Conservation (phyloP, 1,140 invertebrate species). For the Achatina immaculata region DNA sequence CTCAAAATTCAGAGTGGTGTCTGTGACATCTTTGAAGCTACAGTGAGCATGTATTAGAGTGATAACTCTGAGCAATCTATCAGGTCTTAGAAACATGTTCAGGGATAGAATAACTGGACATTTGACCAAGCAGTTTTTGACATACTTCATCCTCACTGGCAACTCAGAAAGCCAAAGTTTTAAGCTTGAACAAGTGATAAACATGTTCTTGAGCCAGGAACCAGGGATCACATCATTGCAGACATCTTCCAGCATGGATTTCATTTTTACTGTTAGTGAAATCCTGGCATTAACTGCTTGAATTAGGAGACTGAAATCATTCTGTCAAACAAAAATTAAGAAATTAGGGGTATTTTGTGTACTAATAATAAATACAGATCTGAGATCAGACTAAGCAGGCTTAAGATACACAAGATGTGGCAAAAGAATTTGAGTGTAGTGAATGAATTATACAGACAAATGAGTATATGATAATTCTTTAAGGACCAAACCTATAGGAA, state of each 20-base stretch:
- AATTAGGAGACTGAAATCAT: constrained; percentile 55
- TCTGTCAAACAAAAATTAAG: constrained; percentile 24
- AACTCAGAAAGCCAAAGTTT: constrained; percentile 56
- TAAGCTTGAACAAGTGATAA: constrained; percentile 51
- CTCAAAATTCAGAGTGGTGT: constrained; percentile 59
- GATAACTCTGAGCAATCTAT: constrained; percentile 61
- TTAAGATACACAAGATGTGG: too few species aligned
- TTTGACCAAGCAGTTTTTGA: constrained; percentile 47
- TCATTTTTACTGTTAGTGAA: constrained; percentile 43
- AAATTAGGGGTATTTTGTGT: background rate
- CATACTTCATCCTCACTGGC: constrained; percentile 40
- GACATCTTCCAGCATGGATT: constrained; percentile 50
- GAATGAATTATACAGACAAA: too few species aligned
- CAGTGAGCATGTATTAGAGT: constrained; percentile 62
- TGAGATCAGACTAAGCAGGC: background rate
- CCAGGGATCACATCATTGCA: constrained; percentile 54
- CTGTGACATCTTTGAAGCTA: constrained; percentile 61
- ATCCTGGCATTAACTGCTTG: constrained; percentile 51
- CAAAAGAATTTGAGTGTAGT: too few species aligned
- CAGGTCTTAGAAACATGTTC: constrained; percentile 62
- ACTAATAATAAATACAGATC: background rate
- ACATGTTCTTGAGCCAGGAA: constrained; percentile 55
- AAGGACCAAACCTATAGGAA: too few species aligned
- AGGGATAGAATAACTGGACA: constrained; percentile 50
- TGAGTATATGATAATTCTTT: too few species aligned